Conservation (phyloP, 2,888 invertebrate species). For the Microplitis deprimator region DNA sequence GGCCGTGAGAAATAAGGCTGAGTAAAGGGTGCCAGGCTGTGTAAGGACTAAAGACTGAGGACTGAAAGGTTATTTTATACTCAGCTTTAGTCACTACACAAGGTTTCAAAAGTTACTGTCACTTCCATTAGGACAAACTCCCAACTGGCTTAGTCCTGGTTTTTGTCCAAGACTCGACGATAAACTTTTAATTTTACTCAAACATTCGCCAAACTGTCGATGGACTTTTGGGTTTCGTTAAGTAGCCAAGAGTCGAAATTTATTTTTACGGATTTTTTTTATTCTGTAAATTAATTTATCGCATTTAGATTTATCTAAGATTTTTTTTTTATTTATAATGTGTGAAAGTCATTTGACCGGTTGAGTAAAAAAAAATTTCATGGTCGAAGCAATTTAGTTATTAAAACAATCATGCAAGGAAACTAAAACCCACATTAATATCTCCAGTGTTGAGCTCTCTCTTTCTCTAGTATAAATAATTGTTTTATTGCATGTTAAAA, state of each 20-base stretch:
- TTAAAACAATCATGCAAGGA: background rate
- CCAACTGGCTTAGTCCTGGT: constrained; percentile 1
- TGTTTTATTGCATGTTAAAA: background rate
- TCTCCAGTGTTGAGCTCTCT: background rate
- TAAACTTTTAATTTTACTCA: constrained; percentile 5
- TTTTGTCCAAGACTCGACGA: background rate
- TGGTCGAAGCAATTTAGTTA: background rate
- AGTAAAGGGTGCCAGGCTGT: background rate
- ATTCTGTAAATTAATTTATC: no score
- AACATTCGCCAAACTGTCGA: no score
- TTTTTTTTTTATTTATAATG: no score
- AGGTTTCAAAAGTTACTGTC: constrained; percentile 15
- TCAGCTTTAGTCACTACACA: constrained; percentile 9
- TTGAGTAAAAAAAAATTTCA: background rate
- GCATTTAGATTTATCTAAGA: no score
- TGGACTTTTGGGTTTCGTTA: no score
- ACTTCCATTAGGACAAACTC: constrained; percentile 24
- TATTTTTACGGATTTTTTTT: no score
- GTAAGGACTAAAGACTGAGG: background rate
- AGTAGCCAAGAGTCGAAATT: no score
- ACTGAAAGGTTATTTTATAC: constrained; percentile 8
- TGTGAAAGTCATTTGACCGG: no score
- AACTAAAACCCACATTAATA: background rate
- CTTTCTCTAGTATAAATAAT: background rate
- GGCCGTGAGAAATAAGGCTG: background rate